Evolutionary conservation across 2,888 invertebrate species (phyloP).

Genomic region (Exephanes ischioxanthus): DNA sequence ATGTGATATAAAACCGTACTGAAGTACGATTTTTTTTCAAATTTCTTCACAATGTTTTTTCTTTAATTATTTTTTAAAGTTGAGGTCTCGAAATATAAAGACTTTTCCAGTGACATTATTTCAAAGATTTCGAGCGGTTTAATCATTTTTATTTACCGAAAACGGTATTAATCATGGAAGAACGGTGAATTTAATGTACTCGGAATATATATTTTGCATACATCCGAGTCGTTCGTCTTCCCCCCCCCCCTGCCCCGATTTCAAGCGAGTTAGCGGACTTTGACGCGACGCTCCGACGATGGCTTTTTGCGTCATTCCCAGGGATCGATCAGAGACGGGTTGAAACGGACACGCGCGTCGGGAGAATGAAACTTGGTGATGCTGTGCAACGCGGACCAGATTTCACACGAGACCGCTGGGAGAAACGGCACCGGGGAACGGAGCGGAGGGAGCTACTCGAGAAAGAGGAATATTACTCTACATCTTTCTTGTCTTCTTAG

Average conservation of each 20-base stretch:
- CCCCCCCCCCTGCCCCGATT: background rate
- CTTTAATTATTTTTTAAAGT: background rate
- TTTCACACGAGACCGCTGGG: slow-evolving; percentile 33
- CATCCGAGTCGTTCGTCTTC: background rate
- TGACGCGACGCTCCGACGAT: background rate
- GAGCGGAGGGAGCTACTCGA: slow-evolving; percentile 39
- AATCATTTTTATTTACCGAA: background rate
- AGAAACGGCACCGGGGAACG: slow-evolving; percentile 21
- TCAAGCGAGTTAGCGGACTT: background rate
- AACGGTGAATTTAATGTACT: background rate
- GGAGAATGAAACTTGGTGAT: slow-evolving; percentile 56
- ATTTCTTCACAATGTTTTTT: background rate
- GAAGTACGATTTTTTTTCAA: background rate
- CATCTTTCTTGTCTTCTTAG: slow-evolving; percentile 64
- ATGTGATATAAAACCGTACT: too few relatives aligned
- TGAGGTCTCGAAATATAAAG: background rate
- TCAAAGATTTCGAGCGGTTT: background rate
- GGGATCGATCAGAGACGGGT: slow-evolving; percentile 29
- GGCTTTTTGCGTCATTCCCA: slow-evolving; percentile 38
- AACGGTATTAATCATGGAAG: background rate
- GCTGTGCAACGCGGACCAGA: slow-evolving; percentile 38
- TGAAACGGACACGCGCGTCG: slow-evolving; percentile 13
- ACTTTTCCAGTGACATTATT: background rate
- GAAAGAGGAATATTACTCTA: slow-evolving; percentile 63
- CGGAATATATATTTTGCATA: background rate